Percentiles rank a stretch among this genome's conserved stretches.
These are phyloP conservation scores for Gymnocypris eckloni DNA, from an alignment of 2,797 vertebrate genomes.

Conservation along the genomic window DNA sequence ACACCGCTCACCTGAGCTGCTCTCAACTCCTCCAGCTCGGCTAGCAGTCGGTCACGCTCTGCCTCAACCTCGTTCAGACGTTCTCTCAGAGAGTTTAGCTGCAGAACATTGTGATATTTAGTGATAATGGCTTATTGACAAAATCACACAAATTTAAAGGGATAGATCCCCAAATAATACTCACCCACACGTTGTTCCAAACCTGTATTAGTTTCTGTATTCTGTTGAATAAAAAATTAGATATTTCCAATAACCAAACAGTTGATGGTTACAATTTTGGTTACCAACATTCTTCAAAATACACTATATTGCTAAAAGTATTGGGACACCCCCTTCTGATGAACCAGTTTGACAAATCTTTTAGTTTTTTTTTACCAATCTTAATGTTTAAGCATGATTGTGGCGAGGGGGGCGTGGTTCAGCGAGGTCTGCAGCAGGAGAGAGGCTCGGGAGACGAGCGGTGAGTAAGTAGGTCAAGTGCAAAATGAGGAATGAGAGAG, in stretches of 20 bases:
- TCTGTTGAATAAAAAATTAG: background rate
- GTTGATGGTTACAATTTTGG: background rate
- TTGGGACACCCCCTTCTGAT: no score
- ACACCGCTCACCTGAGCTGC: constrained; percentile 39
- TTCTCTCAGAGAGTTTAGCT: constrained; percentile 83
- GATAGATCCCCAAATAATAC: background rate
- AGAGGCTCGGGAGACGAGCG: no score
- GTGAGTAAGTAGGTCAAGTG: no score
- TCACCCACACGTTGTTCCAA: background rate
- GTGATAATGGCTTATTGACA: constrained; percentile 10
- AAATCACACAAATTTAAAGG: background rate
- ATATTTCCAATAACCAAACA: background rate
- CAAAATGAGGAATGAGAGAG: no score
- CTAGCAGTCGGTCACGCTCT: constrained; percentile 83
- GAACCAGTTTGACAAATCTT: no score
- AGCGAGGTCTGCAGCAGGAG: no score
- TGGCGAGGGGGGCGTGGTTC: no score
- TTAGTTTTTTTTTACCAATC: no score
- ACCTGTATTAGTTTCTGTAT: background rate
- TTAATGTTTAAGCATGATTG: no score
- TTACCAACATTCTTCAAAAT: background rate
- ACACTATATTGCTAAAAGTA: no score
- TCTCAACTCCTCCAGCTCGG: constrained; percentile 83
- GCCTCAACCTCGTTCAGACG: constrained; percentile 76
- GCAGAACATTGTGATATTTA: background rate